Percentiles rank a stretch among this genome's conserved stretches.
Conservation (phyloP, 2,888 invertebrate genomes). For the Drosophila anceps region DNA sequence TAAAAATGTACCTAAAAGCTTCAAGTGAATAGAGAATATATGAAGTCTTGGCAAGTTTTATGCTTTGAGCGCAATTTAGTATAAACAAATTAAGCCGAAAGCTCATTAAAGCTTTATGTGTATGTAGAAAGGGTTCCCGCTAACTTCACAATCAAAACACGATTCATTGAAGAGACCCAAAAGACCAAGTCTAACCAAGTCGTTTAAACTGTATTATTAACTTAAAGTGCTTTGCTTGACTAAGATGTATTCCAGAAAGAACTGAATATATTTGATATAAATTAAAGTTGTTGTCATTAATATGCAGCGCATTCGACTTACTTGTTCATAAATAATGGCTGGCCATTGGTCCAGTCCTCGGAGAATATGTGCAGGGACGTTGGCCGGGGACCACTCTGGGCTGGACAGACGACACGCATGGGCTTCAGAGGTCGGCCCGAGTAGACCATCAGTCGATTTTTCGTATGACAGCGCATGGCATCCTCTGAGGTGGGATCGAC, state of each 20-base stretch:
- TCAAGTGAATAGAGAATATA: too few relatives aligned
- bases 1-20: neutral
- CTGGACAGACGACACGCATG: conserved; percentile 90
- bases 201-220: neutral
- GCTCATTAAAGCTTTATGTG: neutral
- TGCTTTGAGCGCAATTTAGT: too few relatives aligned
- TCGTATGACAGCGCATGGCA: conserved; percentile 90
- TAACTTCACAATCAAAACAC: neutral
- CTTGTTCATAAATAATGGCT: conserved; percentile 84
- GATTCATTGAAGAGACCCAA: neutral
- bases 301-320: conserved; percentile 66
- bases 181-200: too few relatives aligned
- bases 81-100: neutral
- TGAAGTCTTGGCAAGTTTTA: too few relatives aligned
- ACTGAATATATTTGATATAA: neutral
- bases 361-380: conserved; percentile 92
- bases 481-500: conserved; percentile 88
- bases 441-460: conserved; percentile 92
- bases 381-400: conserved; percentile 88
- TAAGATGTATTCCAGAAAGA: neutral
- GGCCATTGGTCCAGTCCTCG: conserved; percentile 89
- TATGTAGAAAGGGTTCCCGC: neutral
- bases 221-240: neutral
- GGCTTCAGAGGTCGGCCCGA: conserved; percentile 88
- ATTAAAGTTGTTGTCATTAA: neutral